Percentiles rank a stretch among this genome's conserved stretches.
Evolutionary conservation across 2,888 invertebrate species (phyloP).

Genomic region (Cheilosia variabilis): DNA sequence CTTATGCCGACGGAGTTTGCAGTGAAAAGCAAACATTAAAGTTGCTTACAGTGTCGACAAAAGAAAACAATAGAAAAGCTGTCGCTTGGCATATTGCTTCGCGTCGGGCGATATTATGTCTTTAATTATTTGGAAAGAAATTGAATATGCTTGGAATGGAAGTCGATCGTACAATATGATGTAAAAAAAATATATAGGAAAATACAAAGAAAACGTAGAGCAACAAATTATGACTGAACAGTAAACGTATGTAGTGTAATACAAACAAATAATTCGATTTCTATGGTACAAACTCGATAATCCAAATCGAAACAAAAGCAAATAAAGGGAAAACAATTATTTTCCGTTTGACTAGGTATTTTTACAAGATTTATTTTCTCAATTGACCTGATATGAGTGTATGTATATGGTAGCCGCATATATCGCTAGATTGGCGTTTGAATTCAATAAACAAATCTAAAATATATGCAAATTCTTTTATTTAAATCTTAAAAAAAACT

Average conservation of each 20-base stretch:
- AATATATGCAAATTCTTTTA: neutral
- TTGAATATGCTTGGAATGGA: conserved; percentile 49
- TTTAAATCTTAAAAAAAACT: neutral
- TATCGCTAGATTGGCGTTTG: conserved; percentile 15
- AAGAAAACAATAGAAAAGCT: conserved; percentile 26
- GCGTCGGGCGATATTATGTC: conserved; percentile 13
- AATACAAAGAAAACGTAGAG: no score
- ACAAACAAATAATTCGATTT: conserved; percentile 30
- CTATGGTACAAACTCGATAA: conserved; percentile 17
- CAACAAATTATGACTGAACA: no score
- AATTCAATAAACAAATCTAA: neutral
- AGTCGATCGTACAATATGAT: conserved; percentile 31
- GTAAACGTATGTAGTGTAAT: neutral
- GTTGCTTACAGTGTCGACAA: neutral
- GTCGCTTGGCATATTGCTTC: conserved; percentile 8
- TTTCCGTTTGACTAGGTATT: conserved; percentile 1
- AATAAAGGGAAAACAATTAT: conserved; percentile 11
- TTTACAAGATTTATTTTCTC: neutral
- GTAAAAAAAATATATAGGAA: no score
- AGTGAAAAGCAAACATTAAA: neutral
- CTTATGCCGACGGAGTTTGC: neutral
- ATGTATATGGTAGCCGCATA: neutral
- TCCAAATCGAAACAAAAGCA: conserved; percentile 11
- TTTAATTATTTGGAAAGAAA: conserved; percentile 44
- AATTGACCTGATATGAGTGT: conserved; percentile 21